Evolutionary conservation across 2,888 invertebrate species (phyloP).

Genomic region (Hydroisotoma schaefferi): DNA sequence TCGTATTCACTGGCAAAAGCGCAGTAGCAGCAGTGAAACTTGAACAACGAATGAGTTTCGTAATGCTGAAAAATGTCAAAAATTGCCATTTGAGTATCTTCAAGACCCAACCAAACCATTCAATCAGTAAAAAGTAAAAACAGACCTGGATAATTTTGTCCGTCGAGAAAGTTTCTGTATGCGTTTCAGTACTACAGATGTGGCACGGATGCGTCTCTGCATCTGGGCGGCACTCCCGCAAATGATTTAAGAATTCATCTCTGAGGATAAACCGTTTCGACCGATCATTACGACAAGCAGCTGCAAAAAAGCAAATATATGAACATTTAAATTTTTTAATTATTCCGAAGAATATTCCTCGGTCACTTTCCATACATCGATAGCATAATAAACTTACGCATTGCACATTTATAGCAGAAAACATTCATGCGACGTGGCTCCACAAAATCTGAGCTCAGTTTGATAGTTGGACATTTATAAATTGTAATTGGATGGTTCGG

Average conservation of each 20-base stretch:
- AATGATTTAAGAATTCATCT: conserved; percentile 26
- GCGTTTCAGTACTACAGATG: conserved; percentile 11
- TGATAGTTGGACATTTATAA: too few relatives aligned
- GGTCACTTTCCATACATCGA: too few relatives aligned
- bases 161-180: too few relatives aligned
- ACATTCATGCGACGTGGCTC: too few relatives aligned
- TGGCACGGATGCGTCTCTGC: conserved; percentile 18
- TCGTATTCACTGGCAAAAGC: conserved; percentile 52
- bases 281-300: conserved; percentile 14
- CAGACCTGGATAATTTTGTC: too few relatives aligned
- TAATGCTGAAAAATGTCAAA: conserved; percentile 52
- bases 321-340: too few relatives aligned
- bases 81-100: not conserved
- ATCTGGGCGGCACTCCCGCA: conserved; percentile 16
- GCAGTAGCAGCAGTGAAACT: conserved; percentile 58
- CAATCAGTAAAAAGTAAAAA: not conserved
- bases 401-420: conserved; percentile 29
- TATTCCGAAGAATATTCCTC: not conserved
- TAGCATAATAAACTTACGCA: conserved; percentile 24
- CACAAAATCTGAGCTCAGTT: too few relatives aligned
- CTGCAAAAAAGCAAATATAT: conserved; percentile 17
- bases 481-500: too few relatives aligned
- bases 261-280: conserved; percentile 19
- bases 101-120: not conserved
- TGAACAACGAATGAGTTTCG: conserved; percentile 53